A percentile compares a stretch with the other conserved stretches of the same genome.
These are phyloP conservation scores for Ceuthmochares aereus DNA, from an alignment of 2,113 vertebrate genomes.

Conservation along the genomic window DNA sequence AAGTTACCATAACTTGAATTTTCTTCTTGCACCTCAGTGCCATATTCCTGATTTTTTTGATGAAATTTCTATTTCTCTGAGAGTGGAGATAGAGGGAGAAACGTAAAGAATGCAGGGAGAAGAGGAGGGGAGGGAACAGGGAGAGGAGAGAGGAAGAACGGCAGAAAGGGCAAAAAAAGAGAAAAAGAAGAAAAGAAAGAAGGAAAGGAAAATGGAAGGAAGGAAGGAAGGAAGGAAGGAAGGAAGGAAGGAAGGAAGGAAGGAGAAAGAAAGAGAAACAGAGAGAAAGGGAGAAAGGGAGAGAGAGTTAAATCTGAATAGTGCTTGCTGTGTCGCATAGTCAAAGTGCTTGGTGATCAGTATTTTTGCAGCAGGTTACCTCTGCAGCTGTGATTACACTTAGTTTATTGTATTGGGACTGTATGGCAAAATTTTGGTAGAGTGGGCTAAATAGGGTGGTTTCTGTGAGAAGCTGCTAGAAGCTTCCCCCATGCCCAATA, in stretches of 20 bases:
- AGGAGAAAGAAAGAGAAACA: no score
- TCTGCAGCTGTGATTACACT: background rate
- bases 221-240: no score
- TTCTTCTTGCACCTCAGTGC: background rate
- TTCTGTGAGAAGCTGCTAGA: no score
- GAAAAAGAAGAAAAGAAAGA: no score
- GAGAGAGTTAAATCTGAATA: no score
- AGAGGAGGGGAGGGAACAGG: background rate
- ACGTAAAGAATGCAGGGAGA: background rate
- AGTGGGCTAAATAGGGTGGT: no score
- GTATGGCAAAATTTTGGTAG: background rate
- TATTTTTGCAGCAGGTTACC: background rate
- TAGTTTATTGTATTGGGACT: background rate
- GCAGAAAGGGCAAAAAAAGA: background rate
- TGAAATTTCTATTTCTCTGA: background rate
- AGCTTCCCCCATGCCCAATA: no score
- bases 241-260: no score
- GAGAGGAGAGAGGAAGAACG: background rate
- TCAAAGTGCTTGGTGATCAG: background rate
- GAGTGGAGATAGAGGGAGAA: background rate
- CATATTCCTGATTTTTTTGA: background rate
- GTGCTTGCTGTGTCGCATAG: background rate
- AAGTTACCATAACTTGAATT: background rate
- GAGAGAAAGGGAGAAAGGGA: no score
- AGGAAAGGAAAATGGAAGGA: no score